Conservation (phyloP, 2,797 vertebrate genomes). For the Ctenochaetus hawaiiensis region DNA sequence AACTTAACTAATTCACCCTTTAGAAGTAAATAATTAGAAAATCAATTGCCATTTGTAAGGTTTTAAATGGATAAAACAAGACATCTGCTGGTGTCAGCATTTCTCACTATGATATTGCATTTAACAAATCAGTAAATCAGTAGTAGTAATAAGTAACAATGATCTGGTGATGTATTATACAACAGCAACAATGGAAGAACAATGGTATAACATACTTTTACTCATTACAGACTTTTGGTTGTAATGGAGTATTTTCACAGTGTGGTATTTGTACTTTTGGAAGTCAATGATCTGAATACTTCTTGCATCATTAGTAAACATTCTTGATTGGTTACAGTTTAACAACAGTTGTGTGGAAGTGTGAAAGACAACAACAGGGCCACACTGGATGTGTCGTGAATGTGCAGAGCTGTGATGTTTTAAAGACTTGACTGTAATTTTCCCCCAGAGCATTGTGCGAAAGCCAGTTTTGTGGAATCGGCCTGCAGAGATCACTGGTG, state of each 20-base stretch:
- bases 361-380: not conserved
- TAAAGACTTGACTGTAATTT: not conserved
- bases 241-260: not conserved
- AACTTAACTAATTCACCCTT: not conserved
- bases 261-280: not conserved
- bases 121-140: too few species aligned
- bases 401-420: not conserved
- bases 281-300: not conserved
- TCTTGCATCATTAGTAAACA: not conserved
- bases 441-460: constrained; percentile 15
- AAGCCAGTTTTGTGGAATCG: not conserved
- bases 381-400: not conserved
- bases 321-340: not conserved
- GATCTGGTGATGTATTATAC: too few species aligned
- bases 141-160: too few species aligned
- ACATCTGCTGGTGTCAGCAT: not conserved
- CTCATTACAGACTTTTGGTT: not conserved
- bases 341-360: not conserved
- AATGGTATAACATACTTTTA: not conserved
- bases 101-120: too few species aligned
- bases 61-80: not conserved
- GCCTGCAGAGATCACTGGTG: not conserved
- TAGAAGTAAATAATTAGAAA: not conserved
- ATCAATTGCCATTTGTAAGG: not conserved
- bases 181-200: too few species aligned